Evolutionary conservation across 2,888 invertebrate species (phyloP), one percentile per base, ranked within the genome.

Genomic region (Heteropelma amictum): DNA sequence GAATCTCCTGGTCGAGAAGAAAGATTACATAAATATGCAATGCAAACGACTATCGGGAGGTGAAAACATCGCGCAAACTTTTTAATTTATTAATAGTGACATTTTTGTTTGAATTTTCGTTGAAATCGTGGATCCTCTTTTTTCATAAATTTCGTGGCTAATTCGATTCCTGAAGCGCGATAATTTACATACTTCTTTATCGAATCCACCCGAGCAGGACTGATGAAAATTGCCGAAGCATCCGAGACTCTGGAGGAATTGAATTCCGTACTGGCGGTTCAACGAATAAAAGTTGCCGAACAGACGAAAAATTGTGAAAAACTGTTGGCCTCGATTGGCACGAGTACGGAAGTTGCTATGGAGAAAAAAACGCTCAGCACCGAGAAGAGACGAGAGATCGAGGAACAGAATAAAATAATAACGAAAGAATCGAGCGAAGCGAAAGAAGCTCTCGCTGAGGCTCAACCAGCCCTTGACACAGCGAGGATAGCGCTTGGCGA

Each of bases 211-310:
- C 14, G 26, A 19, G 23, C 63, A 88, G 85, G 86, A 30, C 87
- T 96, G 78, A 90, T 91, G n/a, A 96, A 96, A 90, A 96, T 98
- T 63, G 95, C 94, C 30, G 97, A 97, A 85, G 97, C 97, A 0
- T 95, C 95, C 68, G 92, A 93, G 1, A 95, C 97, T 85, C 90
- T 98, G 28, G 94, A 93, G 56, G 93, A 95, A 42, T 89, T 98
- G 21, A 96, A 97, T 81, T 92, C 93, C 10, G 94, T 95, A 82
- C 90, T 98, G 21, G 96, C 94, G 0, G 92, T 94, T 23, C 97
- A 97, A 88, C 95, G 95, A 84, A 92, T 94, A 0, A 94, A 95
- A 69, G 96, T 98, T 0, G 93, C 93, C 0, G 93, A 95, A 82
- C 96, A 97, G 76, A 95, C 96, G 0, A 92, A 91, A 56, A 94